Conservation (phyloP, 2,888 invertebrate genomes). For the Resseliella maxima region DNA sequence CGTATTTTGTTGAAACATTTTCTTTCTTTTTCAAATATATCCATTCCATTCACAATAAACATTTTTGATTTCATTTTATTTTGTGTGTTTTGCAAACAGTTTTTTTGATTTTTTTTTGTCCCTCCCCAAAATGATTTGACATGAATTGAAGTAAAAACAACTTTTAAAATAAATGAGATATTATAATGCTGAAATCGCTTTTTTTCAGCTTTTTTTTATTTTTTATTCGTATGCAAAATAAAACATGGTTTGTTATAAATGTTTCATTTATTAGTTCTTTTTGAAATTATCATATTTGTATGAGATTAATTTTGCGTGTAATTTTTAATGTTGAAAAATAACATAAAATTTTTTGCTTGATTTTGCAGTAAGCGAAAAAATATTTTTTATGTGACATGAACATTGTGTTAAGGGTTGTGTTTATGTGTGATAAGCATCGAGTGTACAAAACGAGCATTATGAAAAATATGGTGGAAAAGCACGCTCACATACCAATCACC, state of each 20-base stretch:
- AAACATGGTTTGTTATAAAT: neutral
- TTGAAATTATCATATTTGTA: conserved; percentile 6
- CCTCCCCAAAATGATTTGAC: too few relatives aligned
- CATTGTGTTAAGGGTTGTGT: conserved; percentile 32
- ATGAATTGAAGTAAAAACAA: too few relatives aligned
- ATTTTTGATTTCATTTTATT: neutral
- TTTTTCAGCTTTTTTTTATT: too few relatives aligned
- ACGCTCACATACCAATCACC: neutral
- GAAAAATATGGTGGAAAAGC: neutral
- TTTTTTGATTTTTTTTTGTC: neutral
- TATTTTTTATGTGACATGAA: conserved; percentile 41
- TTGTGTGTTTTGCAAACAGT: neutral
- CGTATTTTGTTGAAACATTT: neutral
- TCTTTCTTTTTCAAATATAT: neutral
- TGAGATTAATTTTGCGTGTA: conserved; percentile 22
- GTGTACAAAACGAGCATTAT: neutral
- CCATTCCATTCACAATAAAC: neutral
- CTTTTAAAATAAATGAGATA: too few relatives aligned
- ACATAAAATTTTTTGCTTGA: neutral
- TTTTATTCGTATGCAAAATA: neutral
- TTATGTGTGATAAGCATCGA: conserved; percentile 7
- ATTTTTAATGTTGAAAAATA: conserved; percentile 35
- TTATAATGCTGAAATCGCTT: too few relatives aligned
- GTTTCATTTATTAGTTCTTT: conserved; percentile 18
- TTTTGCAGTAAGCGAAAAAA: neutral